These are phyloP conservation scores for Sphaerodactylus townsendi DNA, from an alignment of 2,113 vertebrate genomes.

Conservation along the genomic window DNA sequence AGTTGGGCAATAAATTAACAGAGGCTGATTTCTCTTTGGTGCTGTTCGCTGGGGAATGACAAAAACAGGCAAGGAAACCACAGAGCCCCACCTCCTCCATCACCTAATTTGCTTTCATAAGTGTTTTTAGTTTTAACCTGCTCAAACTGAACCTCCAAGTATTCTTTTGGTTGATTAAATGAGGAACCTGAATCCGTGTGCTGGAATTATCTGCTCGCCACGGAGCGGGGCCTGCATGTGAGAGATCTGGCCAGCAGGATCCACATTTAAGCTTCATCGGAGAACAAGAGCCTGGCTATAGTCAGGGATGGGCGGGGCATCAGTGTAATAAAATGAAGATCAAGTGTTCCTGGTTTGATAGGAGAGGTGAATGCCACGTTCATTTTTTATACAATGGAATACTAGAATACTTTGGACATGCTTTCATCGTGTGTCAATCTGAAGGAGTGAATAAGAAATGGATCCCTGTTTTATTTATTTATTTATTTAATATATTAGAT, in stretches of 20 bases:
- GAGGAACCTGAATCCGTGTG: not conserved
- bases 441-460: not conserved
- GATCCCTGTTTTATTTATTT: not conserved
- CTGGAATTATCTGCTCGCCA: not conserved
- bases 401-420: not conserved
- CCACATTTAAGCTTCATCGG: not conserved
- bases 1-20: fast-evolving
- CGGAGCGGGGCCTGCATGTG: not conserved
- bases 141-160: fast-evolving
- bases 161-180: not conserved
- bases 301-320: no score
- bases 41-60: fast-evolving
- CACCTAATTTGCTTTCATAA: fast-evolving
- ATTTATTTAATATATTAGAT: no score
- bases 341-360: fast-evolving
- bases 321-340: no score
- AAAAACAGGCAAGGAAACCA: not conserved
- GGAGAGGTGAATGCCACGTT: not conserved
- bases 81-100: not conserved
- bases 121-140: fast-evolving
- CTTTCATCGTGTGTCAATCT: not conserved
- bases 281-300: no score
- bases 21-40: fast-evolving
- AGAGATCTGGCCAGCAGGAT: not conserved
- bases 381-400: not conserved